A percentile compares a stretch with the other conserved stretches of the same genome.
Evolutionary conservation across 2,888 invertebrate species (phyloP).

Genomic region (Brachyptera risi): DNA sequence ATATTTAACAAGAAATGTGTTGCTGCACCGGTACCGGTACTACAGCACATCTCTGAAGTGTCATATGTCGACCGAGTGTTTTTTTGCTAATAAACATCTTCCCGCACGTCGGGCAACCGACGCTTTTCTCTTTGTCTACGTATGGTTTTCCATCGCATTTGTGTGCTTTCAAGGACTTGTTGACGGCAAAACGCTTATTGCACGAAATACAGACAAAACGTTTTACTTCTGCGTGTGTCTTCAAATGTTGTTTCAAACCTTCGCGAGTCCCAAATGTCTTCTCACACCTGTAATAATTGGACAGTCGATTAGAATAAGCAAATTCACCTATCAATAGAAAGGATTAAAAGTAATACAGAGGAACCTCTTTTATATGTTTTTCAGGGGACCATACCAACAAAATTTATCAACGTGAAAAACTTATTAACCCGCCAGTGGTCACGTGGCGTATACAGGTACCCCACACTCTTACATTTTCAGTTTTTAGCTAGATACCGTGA

Average conservation of each 20-base stretch:
- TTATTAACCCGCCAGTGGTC: too few species aligned
- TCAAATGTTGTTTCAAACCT: slow-evolving; percentile 12
- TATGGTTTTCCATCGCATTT: slow-evolving; percentile 6
- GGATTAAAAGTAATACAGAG: too few species aligned
- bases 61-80: slow-evolving; percentile 10
- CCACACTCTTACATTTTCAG: too few species aligned
- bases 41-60: not conserved
- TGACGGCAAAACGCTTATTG: slow-evolving; percentile 16
- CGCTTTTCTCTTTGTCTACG: slow-evolving; percentile 1
- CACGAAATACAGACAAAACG: slow-evolving; percentile 3
- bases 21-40: too few species aligned
- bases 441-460: too few species aligned
- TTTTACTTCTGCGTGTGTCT: slow-evolving; percentile 10
- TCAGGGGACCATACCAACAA: too few species aligned
- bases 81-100: slow-evolving; percentile 19
- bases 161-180: slow-evolving; percentile 15
- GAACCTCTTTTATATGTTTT: too few species aligned
- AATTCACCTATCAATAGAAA: too few species aligned
- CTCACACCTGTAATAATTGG: not conserved
- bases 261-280: slow-evolving; percentile 16
- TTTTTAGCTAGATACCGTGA: too few species aligned
- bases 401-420: too few species aligned
- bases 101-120: slow-evolving; percentile 4
- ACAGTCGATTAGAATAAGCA: too few species aligned
- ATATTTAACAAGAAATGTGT: too few species aligned